phyloP scores from a whole-genome alignment of 92 coral and sea anemone species.

The Plumapathes pennacea region DNA sequence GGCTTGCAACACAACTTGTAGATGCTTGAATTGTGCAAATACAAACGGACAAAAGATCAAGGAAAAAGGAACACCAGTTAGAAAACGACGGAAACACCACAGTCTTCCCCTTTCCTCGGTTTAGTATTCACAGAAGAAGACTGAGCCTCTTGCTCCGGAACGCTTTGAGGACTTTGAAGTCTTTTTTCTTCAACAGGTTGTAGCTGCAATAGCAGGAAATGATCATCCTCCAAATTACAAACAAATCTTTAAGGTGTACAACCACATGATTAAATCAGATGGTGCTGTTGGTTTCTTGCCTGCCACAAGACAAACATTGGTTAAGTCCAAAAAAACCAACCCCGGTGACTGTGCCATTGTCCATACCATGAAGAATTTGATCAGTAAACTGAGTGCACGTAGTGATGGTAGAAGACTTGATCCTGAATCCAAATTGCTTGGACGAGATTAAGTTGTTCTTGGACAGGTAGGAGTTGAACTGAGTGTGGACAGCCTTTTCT shows the following conservation, averaged over 20 bases:
- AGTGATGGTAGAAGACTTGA: constrained; percentile 27
- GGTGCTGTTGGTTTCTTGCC: too few relatives aligned
- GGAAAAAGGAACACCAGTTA: constrained; percentile 2
- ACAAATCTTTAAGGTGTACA: too few relatives aligned
- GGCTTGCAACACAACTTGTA: constrained; percentile 35
- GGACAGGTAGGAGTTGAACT: constrained; percentile 1
- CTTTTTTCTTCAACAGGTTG: constrained; percentile 29
- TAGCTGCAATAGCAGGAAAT: constrained; percentile 5
- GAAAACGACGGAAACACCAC: constrained; percentile 48
- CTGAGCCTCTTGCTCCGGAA: constrained; percentile 39
- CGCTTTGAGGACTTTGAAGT: constrained; percentile 41
- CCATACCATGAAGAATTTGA: constrained; percentile 24
- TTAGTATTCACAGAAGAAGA: constrained; percentile 18
- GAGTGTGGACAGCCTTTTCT: constrained; percentile 10
- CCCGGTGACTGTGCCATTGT: constrained; percentile 14
- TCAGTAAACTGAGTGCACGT: constrained; percentile 23
- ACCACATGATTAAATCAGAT: too few relatives aligned
- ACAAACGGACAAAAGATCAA: constrained; percentile 45
- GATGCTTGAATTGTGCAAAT: constrained; percentile 43
- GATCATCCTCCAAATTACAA: too few relatives aligned
- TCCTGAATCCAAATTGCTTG: constrained; percentile 42
- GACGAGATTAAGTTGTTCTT: constrained; percentile 14
- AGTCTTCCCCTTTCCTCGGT: constrained; percentile 28
- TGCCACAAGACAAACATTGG: too few relatives aligned
- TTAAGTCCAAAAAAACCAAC: constrained; percentile 10